Base-by-base conservation (phyloP, 1,140 invertebrate genomes). In the Wasmannia auropunctata region DNA sequence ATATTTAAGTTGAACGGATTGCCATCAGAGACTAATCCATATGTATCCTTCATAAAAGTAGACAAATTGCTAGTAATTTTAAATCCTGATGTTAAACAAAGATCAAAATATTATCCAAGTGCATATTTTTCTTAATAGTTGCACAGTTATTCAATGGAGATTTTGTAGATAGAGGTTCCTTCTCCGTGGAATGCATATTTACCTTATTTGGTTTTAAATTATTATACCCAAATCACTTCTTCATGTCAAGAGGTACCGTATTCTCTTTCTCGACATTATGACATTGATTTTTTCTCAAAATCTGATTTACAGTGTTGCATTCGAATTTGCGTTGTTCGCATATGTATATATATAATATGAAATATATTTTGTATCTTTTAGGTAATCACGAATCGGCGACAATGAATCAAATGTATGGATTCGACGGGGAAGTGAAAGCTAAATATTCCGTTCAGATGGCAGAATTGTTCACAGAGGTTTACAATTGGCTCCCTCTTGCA, bases 321-420 rank as follows among this genome's bases (percentile, higher is more conserved):
- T 67, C 2, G 46, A 56, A 22, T 37, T 56, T 43, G 22, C 8
- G 37, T n/a, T 22, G 31, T 43, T 75, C 1, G n/a, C n/a, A n/a
- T n/a, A n/a, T n/a, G n/a, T n/a, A n/a, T n/a, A n/a, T n/a, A n/a
- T n/a, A n/a, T n/a, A n/a, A n/a, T n/a, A 77, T 49, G 14, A 28
- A n/a, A 74, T 37, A 74, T 37, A 72, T 74, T 49, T 74, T 14
- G 22, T 37, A 72, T 65, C 4, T 88, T 76, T n/a, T 46, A 99
- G 98, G 99, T 46, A 99, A 99, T 95, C 99, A 99, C 94, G 99
- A 99, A 94, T 99, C 98, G 91, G 96, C 97, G 28, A 99, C 98
- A 19, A 99, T 99, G 99, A 99, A 99, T 95, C 98, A 99, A 95
- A 99, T 99, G 97, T 99, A 99, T 95, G 99, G 99, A 25, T 99